phyloP scores from a whole-genome alignment of 2,113 vertebrate species.

The Nothoprocta perdicaria region DNA sequence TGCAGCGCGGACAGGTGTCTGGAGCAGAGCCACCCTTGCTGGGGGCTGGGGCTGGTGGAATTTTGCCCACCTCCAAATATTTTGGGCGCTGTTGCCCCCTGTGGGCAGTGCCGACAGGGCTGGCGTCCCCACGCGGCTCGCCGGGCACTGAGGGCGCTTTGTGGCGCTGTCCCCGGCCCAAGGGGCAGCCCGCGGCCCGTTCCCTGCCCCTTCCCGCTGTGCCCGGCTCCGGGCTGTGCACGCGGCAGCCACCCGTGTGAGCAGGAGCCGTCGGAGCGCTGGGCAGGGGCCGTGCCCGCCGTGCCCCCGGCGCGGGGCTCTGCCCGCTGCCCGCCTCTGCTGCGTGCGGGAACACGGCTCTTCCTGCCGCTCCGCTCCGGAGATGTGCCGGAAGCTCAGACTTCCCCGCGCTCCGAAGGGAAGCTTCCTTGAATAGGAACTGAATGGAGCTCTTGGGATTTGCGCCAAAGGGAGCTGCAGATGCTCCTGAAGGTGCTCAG shows the following conservation, averaged over 20 bases:
- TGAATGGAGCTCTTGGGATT: background rate
- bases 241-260: background rate
- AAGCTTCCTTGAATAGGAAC: background rate
- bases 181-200: no score
- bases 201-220: background rate
- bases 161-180: background rate
- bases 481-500: background rate
- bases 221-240: background rate
- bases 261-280: no score
- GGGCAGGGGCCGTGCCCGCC: no score
- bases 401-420: background rate
- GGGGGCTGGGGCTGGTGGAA: background rate
- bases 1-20: conserved; percentile 5
- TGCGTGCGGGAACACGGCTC: background rate
- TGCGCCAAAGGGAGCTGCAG: background rate
- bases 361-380: background rate
- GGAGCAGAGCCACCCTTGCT: background rate
- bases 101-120: background rate
- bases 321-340: background rate
- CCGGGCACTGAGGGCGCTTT: accelerated
- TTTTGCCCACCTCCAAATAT: conserved; percentile 26
- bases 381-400: background rate
- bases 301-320: background rate
- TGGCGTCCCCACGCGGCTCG: accelerated
- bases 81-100: conserved; percentile 18